Conservation (phyloP, 64 coral and sea anemone species). For the Cladopsammia gracilis region DNA sequence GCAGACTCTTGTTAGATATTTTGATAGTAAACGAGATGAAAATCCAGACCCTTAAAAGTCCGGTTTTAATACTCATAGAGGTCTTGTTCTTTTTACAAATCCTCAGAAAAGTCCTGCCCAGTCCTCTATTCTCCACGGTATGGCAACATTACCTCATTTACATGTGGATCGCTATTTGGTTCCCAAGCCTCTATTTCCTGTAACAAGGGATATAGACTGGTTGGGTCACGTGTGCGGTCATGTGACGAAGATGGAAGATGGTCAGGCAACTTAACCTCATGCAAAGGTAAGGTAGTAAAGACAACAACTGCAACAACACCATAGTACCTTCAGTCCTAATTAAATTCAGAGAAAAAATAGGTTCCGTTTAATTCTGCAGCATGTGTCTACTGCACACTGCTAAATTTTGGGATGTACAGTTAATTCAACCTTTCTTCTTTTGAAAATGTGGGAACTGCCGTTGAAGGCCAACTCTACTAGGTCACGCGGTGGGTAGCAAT, state of each 20-base stretch:
- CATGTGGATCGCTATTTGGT: constrained; percentile 44
- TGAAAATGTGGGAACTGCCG: no score
- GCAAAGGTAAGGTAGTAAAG: constrained; percentile 43
- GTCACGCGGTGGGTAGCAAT: no score
- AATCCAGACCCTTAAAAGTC: no score
- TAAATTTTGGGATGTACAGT: background rate
- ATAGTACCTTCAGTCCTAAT: no score
- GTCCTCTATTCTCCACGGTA: background rate
- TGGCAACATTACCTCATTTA: constrained; percentile 32
- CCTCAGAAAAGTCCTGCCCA: constrained; percentile 19
- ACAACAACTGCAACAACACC: background rate
- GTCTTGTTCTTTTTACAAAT: background rate
- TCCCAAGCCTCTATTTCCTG: constrained; percentile 53
- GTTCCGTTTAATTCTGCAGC: no score
- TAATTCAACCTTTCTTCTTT: no score
- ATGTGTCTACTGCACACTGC: background rate
- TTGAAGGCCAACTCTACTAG: no score
- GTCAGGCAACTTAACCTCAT: constrained; percentile 62
- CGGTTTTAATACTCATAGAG: no score
- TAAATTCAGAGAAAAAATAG: no score
- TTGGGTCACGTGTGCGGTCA: constrained; percentile 43
- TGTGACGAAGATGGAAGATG: constrained; percentile 65
- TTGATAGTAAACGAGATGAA: no score
- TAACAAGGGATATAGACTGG: constrained; percentile 38
- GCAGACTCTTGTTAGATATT: no score